Conservation (phyloP, 2,113 vertebrate genomes). For the Spea multiplicata region DNA sequence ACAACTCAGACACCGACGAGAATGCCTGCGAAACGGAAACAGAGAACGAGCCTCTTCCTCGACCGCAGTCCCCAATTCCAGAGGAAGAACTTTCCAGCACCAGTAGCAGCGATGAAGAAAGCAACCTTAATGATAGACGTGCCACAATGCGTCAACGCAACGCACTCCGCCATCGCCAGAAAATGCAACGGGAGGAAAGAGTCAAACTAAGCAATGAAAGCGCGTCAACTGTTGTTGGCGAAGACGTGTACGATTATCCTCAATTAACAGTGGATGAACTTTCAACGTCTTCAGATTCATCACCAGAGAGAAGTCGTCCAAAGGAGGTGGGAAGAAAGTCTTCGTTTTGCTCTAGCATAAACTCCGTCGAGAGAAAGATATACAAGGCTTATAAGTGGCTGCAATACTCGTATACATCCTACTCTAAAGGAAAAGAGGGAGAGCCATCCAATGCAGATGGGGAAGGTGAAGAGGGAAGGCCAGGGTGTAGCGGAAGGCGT, state of each 20-base stretch:
- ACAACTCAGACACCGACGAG: constrained; percentile 83
- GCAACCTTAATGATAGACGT: constrained; percentile 76
- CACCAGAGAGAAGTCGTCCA: constrained; percentile 63
- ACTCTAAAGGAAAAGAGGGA: constrained; percentile 70
- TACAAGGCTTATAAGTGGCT: constrained; percentile 81
- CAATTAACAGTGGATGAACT: constrained; percentile 86
- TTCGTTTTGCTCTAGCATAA: constrained; percentile 67
- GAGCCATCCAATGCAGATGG: constrained; percentile 63
- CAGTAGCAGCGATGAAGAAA: constrained; percentile 77
- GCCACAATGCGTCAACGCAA: constrained; percentile 81
- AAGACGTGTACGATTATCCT: constrained; percentile 88
- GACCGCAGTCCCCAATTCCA: constrained; percentile 87
- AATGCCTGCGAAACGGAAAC: constrained; percentile 71
- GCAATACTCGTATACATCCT: constrained; percentile 76
- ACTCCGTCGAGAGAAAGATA: constrained; percentile 76
- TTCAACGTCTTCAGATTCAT: constrained; percentile 80
- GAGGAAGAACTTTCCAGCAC: constrained; percentile 83
- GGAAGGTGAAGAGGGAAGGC: constrained; percentile 68
- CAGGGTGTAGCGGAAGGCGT: constrained; percentile 67
- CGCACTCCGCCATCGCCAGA: constrained; percentile 76
- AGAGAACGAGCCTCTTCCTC: constrained; percentile 83
- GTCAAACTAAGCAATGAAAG: constrained; percentile 60
- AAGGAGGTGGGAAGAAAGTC: constrained; percentile 62
- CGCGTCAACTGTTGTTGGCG: constrained; percentile 71
- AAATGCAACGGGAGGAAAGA: constrained; percentile 72